Evolutionary conservation across 2,888 invertebrate species (phyloP).

Genomic region (Encarsia formosa): DNA sequence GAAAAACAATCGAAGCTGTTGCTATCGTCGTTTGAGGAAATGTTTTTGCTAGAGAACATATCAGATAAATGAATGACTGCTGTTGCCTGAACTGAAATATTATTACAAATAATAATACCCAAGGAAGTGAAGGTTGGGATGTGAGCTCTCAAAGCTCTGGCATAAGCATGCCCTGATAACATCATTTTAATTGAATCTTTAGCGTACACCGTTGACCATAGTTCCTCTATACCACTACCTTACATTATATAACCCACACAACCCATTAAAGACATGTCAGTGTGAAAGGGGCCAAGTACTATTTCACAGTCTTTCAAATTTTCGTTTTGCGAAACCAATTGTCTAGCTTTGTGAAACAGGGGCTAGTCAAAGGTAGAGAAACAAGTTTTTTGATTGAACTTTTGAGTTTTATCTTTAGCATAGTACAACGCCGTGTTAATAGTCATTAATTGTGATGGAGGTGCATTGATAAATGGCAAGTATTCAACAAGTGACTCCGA

Average conservation of each 20-base stretch:
- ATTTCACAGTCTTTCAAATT: not conserved
- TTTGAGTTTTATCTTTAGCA: not conserved
- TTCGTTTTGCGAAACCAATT: not conserved
- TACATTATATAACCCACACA: conserved; percentile 26
- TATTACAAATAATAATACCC: conserved; percentile 3
- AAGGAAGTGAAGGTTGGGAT: conserved; percentile 10
- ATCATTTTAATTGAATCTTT: conserved; percentile 21
- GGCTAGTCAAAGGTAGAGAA: not conserved
- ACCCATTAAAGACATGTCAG: conserved; percentile 25
- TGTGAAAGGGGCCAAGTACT: conserved; percentile 10
- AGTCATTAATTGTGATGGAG: not conserved
- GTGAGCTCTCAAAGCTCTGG: conserved; percentile 10
- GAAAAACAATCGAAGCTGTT: not conserved
- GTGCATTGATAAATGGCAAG: not conserved
- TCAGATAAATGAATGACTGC: too few species aligned
- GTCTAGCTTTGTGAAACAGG: not conserved
- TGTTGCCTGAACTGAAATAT: too few species aligned
- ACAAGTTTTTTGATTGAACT: not conserved
- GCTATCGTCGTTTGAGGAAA: too few species aligned
- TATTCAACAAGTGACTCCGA: not conserved
- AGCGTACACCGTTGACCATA: conserved; percentile 18
- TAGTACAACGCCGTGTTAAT: not conserved
- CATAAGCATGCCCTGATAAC: conserved; percentile 17
- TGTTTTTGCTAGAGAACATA: too few species aligned
- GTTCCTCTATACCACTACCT: conserved; percentile 26